A percentile compares a stretch with the other conserved stretches of the same genome.
These are phyloP conservation scores for Gouania willdenowi DNA, from an alignment of 2,797 vertebrate genomes.

Conservation along the genomic window DNA sequence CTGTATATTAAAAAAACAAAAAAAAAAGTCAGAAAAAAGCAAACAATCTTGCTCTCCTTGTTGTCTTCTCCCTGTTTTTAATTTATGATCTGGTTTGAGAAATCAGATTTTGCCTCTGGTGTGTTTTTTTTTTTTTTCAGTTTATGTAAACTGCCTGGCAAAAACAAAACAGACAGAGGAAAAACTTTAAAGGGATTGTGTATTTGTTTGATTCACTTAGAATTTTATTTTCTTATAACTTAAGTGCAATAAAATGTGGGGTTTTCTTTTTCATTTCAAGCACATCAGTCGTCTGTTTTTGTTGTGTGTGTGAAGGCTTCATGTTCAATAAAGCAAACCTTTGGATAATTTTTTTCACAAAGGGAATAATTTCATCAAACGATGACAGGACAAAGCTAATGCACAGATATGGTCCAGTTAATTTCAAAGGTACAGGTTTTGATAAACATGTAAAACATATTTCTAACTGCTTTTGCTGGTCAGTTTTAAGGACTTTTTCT, in stretches of 20 bases:
- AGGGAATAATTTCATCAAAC: constrained; percentile 39
- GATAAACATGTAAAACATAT: no score
- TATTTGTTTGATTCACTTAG: constrained; percentile 99
- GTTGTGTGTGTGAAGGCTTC: constrained; percentile 77
- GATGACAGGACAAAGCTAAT: no score
- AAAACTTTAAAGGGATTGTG: constrained; percentile 99
- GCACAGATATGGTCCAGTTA: no score
- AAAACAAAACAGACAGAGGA: constrained; percentile 90
- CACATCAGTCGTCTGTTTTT: constrained; percentile 80
- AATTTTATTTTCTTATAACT: constrained; percentile 99
- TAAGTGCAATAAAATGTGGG: constrained; percentile 99
- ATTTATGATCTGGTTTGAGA: constrained; percentile 99
- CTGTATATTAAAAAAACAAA: constrained; percentile 92
- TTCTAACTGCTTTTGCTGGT: no score
- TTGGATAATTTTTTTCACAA: constrained; percentile 69
- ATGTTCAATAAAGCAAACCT: constrained; percentile 80
- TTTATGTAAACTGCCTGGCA: constrained; percentile 98
- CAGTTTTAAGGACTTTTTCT: no score
- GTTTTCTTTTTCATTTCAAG: constrained; percentile 82
- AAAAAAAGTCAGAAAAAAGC: constrained; percentile 61
- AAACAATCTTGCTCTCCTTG: constrained; percentile 84
- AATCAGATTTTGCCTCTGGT: constrained; percentile 95
- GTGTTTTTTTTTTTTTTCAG: constrained; percentile 94
- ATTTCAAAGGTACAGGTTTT: no score
- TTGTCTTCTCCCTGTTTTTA: constrained; percentile 80